Percentiles rank a stretch among this genome's conserved stretches.
phyloP scores from a whole-genome alignment of 2,797 vertebrate genomes.

The Epinephelus awoara region DNA sequence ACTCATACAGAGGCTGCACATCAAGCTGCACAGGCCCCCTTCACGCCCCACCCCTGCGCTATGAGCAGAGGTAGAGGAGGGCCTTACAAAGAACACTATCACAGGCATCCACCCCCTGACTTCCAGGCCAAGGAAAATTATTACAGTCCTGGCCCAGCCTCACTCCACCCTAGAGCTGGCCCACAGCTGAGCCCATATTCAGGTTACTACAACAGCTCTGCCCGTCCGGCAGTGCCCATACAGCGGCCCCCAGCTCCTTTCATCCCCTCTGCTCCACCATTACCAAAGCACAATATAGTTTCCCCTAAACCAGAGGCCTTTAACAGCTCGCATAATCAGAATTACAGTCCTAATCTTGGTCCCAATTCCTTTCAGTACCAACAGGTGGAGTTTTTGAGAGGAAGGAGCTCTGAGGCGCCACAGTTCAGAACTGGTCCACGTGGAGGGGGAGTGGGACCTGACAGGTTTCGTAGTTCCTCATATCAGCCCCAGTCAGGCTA shows the following conservation, averaged over 20 bases:
- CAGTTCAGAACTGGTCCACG: conserved; percentile 55
- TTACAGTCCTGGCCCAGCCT: conserved; percentile 44
- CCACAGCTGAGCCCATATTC: conserved; percentile 55
- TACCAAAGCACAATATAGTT: conserved; percentile 37
- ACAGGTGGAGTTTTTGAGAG: conserved; percentile 86
- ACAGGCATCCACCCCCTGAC: conserved; percentile 41
- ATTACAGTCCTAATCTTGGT: background rate
- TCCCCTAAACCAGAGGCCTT: conserved; percentile 24
- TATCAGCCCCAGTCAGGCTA: conserved; percentile 61
- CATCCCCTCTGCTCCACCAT: conserved; percentile 42
- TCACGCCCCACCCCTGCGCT: conserved; percentile 81
- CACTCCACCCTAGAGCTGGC: conserved; percentile 49
- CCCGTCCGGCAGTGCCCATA: conserved; percentile 36
- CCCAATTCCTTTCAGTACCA: conserved; percentile 77
- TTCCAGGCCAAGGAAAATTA: conserved; percentile 46
- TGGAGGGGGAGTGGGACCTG: conserved; percentile 6
- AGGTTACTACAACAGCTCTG: conserved; percentile 52
- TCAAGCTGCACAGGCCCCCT: conserved; percentile 58
- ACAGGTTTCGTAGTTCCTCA: conserved; percentile 9
- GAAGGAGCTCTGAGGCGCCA: conserved; percentile 78
- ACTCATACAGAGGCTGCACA: conserved; percentile 46
- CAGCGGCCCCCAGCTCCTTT: conserved; percentile 39
- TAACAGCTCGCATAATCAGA: conserved; percentile 53
- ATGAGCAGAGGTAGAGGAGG: conserved; percentile 88
- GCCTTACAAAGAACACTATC: conserved; percentile 77